Evolutionary conservation across 2,888 invertebrate genomes (phyloP).

Genomic region (Melinaea menophilus): DNA sequence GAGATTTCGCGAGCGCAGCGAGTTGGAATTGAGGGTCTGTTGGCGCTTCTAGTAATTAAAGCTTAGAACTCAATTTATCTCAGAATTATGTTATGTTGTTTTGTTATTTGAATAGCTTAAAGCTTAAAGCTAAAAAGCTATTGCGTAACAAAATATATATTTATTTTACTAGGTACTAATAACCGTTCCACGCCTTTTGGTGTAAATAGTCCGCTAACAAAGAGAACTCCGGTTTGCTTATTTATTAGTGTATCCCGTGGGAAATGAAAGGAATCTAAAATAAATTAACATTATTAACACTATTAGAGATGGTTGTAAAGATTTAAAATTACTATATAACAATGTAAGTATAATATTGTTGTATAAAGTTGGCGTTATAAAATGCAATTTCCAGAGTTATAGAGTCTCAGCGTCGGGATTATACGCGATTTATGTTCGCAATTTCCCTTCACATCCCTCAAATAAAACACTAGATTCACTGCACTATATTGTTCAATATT

Average conservation of each 20-base stretch:
- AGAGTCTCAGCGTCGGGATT: background rate
- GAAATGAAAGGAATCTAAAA: constrained; percentile 11
- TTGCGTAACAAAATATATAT: too few relatives aligned
- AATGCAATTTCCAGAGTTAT: background rate
- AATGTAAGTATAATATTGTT: too few relatives aligned
- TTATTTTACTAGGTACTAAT: background rate
- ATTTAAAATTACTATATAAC: too few relatives aligned
- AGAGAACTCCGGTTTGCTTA: constrained; percentile 16
- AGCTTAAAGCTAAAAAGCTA: too few relatives aligned
- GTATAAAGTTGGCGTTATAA: too few relatives aligned
- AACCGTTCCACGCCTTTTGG: background rate
- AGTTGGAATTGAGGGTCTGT: too few relatives aligned
- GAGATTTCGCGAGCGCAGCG: too few relatives aligned
- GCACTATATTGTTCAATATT: background rate
- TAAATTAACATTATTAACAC: constrained; percentile 7
- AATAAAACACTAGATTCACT: background rate
- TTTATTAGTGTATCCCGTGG: constrained; percentile 24
- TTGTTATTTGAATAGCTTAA: too few relatives aligned
- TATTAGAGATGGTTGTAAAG: too few relatives aligned
- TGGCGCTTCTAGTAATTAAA: too few relatives aligned
- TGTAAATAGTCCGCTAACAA: constrained; percentile 11
- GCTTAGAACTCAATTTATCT: too few relatives aligned
- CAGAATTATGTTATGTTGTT: too few relatives aligned
- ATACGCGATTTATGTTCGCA: constrained; percentile 2
- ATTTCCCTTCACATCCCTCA: background rate